Conservation (phyloP, 2,797 vertebrate species). For the Thunnus albacares region DNA sequence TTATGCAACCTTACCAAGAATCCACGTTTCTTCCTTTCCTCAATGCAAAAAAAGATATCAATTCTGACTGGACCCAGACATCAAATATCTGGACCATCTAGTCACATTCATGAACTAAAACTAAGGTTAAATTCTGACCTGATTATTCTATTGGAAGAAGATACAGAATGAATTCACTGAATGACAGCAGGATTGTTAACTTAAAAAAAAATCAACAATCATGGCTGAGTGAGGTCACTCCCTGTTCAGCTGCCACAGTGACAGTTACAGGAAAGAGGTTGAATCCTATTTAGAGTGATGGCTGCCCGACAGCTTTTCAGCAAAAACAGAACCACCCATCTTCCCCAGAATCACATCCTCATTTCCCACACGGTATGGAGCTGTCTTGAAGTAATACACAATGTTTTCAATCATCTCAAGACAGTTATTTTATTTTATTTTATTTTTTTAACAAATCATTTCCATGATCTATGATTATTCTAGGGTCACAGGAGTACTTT, state of each 20-base stretch:
- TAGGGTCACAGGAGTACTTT: background rate
- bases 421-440: background rate
- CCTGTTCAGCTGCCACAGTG: constrained; percentile 52
- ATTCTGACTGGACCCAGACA: constrained; percentile 13
- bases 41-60: background rate
- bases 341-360: constrained; percentile 13
- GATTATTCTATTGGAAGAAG: constrained; percentile 33
- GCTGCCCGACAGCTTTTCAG: constrained; percentile 56
- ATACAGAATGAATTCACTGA: constrained; percentile 24
- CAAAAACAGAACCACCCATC: constrained; percentile 24
- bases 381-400: background rate
- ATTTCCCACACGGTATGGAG: background rate
- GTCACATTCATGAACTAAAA: constrained; percentile 36
- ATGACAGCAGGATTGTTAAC: constrained; percentile 53
- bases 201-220: constrained; percentile 23
- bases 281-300: constrained; percentile 64
- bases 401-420: background rate
- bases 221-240: constrained; percentile 52
- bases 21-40: background rate
- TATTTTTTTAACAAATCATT: background rate
- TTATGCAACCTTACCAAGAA: constrained; percentile 2
- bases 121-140: constrained; percentile 17
- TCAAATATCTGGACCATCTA: background rate
- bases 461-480: background rate
- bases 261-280: constrained; percentile 57